These are phyloP conservation scores for Lutraria rhynchaena DNA, from an alignment of 1,140 invertebrate species.

Conservation along the genomic window DNA sequence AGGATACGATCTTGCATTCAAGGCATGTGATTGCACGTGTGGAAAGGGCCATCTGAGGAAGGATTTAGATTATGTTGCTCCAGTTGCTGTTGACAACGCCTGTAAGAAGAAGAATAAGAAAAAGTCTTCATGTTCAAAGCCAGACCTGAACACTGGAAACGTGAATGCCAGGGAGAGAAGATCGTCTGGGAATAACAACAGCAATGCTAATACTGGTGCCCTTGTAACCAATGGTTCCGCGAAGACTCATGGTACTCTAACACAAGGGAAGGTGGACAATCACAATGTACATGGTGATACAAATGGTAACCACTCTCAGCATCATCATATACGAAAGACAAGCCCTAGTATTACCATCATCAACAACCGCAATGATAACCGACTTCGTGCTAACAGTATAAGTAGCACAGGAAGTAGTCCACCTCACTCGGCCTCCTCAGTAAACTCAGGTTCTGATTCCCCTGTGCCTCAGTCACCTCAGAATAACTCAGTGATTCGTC, in stretches of 20 bases:
- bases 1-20: conserved; percentile 96
- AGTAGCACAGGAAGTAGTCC: conserved; percentile 84
- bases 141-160: conserved; percentile 78
- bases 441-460: conserved; percentile 72
- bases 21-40: conserved; percentile 90
- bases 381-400: conserved; percentile 86
- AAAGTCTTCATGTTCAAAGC: conserved; percentile 84
- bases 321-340: conserved; percentile 46
- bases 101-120: conserved; percentile 82
- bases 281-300: background rate
- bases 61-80: conserved; percentile 94
- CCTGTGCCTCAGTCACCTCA: conserved; percentile 67
- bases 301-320: conserved; percentile 24
- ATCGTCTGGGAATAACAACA: conserved; percentile 70
- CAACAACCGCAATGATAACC: conserved; percentile 77
- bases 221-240: background rate
- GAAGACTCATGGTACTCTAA: conserved; percentile 16
- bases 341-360: conserved; percentile 53
- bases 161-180: conserved; percentile 56
- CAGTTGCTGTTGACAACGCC: conserved; percentile 73
- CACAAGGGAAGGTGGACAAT: conserved; percentile 10
- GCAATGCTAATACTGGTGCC: conserved; percentile 67
- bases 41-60: conserved; percentile 96
- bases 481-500: conserved; percentile 54
- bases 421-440: conserved; percentile 70